Percentiles rank a stretch among this genome's conserved stretches.
phyloP scores from a whole-genome alignment of 2,888 invertebrate genomes.

The Mystacides longicornis region DNA sequence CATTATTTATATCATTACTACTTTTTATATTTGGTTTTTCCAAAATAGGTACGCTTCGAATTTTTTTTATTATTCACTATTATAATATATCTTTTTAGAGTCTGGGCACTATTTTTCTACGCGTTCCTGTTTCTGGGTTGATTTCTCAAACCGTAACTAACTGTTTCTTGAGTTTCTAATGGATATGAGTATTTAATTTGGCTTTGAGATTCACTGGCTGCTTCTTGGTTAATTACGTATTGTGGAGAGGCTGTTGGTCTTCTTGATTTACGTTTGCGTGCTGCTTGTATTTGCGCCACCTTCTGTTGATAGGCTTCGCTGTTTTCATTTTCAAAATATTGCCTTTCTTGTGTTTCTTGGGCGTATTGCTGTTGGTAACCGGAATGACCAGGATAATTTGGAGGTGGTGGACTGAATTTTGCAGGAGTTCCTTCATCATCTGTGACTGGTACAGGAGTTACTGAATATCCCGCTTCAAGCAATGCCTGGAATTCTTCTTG shows the following conservation, averaged over 20 bases:
- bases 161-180: slow-evolving; percentile 14
- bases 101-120: too few relatives aligned
- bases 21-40: too few relatives aligned
- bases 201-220: slow-evolving; percentile 19
- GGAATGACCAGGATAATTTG: slow-evolving; percentile 24
- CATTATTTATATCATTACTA: too few relatives aligned
- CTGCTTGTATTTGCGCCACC: slow-evolving; percentile 15
- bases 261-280: slow-evolving; percentile 22
- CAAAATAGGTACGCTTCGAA: too few relatives aligned
- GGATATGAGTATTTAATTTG: slow-evolving; percentile 13
- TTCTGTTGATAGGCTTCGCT: slow-evolving; percentile 15
- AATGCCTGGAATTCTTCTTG: slow-evolving; percentile 46
- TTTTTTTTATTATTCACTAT: too few relatives aligned
- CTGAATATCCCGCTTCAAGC: slow-evolving; percentile 45
- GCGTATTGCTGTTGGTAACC: slow-evolving; percentile 12
- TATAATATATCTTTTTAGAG: too few relatives aligned
- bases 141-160: slow-evolving; percentile 21
- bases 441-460: slow-evolving; percentile 43
- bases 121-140: slow-evolving; percentile 13
- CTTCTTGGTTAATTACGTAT: slow-evolving; percentile 13
- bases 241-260: slow-evolving; percentile 16
- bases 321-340: slow-evolving; percentile 18
- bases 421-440: slow-evolving; percentile 22
- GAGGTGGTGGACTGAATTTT: slow-evolving; percentile 22
- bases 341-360: slow-evolving; percentile 5